Percentiles rank a stretch among this genome's conserved stretches.
Evolutionary conservation across 2,113 vertebrate genomes (phyloP).

Genomic region (Centropristis striata): DNA sequence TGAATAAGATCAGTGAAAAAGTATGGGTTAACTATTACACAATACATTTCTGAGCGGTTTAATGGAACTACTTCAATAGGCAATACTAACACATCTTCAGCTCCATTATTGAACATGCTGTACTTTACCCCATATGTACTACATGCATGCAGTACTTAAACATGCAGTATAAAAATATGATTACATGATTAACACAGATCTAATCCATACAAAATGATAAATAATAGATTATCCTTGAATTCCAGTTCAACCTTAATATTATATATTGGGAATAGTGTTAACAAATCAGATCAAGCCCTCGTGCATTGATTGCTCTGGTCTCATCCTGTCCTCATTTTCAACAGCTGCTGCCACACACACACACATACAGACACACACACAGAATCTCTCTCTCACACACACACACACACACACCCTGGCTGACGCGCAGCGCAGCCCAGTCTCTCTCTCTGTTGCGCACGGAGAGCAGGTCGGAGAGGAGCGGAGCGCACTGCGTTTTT

Average conservation of each 20-base stretch:
- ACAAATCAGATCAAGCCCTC: slow-evolving; percentile 81
- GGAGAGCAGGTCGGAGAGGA: slow-evolving; percentile 82
- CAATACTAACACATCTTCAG: slow-evolving; percentile 3
- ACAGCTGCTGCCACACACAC: slow-evolving; percentile 78
- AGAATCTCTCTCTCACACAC: slow-evolving; percentile 18
- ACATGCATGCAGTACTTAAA: neutral
- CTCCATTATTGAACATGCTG: neutral
- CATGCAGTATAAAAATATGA: neutral
- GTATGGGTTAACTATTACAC: neutral
- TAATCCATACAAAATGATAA: neutral
- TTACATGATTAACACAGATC: neutral
- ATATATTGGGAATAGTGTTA: slow-evolving; percentile 71
- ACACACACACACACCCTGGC: slow-evolving; percentile 65
- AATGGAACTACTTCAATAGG: neutral
- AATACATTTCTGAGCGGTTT: neutral
- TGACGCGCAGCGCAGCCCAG: slow-evolving; percentile 77
- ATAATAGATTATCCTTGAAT: neutral
- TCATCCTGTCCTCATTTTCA: slow-evolving; percentile 80
- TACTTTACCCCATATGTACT: neutral
- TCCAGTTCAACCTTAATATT: neutral
- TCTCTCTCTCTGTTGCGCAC: slow-evolving; percentile 78
- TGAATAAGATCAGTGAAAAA: neutral
- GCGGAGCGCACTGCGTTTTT: slow-evolving; percentile 79
- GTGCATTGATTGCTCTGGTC: slow-evolving; percentile 87
- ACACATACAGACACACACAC: slow-evolving; percentile 51